Evolutionary conservation across 2,888 invertebrate genomes (phyloP), one percentile per base, ranked within the genome.

Genomic region (Eulithis prunata): DNA sequence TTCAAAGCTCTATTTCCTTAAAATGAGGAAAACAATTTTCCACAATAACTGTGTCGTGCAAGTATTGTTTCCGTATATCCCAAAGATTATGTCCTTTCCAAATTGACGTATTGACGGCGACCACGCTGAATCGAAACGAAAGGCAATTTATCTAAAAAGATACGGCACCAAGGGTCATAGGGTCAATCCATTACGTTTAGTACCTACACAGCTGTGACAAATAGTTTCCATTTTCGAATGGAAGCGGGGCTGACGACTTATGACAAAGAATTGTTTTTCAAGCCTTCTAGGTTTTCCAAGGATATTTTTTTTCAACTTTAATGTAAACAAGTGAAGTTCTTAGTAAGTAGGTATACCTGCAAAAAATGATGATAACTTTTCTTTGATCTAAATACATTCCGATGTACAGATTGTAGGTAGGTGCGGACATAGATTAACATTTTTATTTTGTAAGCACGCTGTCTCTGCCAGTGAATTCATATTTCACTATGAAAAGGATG

Each of bases 141-240:
- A 72, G 71, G 73, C 77, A 79, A 80, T 83, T 78, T 81, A 79
- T 83, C 71, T 76, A 69, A 72, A 70, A 72, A 79, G 79, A 78
- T 78, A 78, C 71, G 71, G 64, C 43, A 68, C 70, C 75, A 64
- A 70, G 75, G 79, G 80, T 78, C 80, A 80, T 64, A 70, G 75
- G 79, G 80, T 78, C 80, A 80, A 82, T 79, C 81, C 80, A 80
- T 84, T 81, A 82, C 80, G 73, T 71, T 73, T 69, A 54, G 49
- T 60, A 52, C 53, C 56, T 54, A 75, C 76, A 76, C 76, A 75
- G 71, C 75, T 69, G 74, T 83, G 82, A 86, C 80, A 85, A 84
- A 85, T 85, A 81, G 80, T 85, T 71, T 80, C 79, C 79, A 81
- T 82, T 84, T 81, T 76, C 77, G 71, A 70, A 75, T 77, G 72